phyloP scores from a whole-genome alignment of 92 coral and sea anemone species.

The Anthopleura xanthogrammica region DNA sequence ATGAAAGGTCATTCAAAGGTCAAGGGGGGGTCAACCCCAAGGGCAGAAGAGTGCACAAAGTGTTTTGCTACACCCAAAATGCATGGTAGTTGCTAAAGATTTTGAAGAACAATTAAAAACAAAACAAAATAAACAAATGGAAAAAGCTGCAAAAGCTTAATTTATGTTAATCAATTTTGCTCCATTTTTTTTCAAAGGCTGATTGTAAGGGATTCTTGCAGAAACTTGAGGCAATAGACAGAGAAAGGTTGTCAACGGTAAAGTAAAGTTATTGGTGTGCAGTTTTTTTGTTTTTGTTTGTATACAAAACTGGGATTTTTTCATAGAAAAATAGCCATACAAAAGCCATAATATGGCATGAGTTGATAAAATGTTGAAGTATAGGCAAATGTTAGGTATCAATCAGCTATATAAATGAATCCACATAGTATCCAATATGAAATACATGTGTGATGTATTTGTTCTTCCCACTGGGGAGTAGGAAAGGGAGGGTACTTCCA shows the following conservation, averaged over 20 bases:
- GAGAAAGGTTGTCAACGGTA: slow-evolving; percentile 50
- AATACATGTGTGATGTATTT: too few species aligned
- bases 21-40: not conserved
- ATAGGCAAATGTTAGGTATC: too few species aligned
- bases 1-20: not conserved
- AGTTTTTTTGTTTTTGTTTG: too few species aligned
- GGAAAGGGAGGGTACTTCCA: too few species aligned
- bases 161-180: not conserved
- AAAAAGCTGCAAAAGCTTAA: not conserved
- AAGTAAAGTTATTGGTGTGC: not conserved
- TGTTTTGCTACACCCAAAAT: not conserved
- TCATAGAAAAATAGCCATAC: too few species aligned
- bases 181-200: slow-evolving; percentile 10
- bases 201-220: slow-evolving; percentile 47
- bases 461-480: too few species aligned
- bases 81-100: not conserved
- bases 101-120: too few species aligned
- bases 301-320: too few species aligned
- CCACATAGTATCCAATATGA: too few species aligned
- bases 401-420: too few species aligned
- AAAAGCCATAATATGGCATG: too few species aligned
- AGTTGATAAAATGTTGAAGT: too few species aligned
- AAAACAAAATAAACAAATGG: not conserved
- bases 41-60: not conserved
- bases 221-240: slow-evolving; percentile 20